These are phyloP conservation scores for Tinamus guttatus DNA, from an alignment of 2,113 vertebrate genomes.

Conservation along the genomic window DNA sequence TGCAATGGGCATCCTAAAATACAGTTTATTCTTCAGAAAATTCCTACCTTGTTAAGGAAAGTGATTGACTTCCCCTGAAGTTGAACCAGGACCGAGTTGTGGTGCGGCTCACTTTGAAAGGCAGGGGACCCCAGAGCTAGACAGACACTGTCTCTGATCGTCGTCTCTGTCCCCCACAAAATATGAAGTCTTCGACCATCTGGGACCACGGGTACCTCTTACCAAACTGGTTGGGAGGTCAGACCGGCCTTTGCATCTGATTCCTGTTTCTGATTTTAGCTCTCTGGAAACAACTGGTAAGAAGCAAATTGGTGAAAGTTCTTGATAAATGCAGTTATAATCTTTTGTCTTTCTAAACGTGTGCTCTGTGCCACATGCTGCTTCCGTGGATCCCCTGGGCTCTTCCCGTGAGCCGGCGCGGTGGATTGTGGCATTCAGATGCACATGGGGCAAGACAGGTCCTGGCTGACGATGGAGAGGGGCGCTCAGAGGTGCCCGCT, in stretches of 20 bases:
- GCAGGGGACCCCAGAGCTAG: not conserved
- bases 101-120: not conserved
- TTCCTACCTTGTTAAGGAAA: not conserved
- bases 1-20: not conserved
- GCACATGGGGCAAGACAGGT: fast-evolving
- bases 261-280: not conserved
- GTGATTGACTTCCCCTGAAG: not conserved
- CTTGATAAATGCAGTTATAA: not conserved
- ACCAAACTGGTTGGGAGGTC: fast-evolving
- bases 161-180: not conserved
- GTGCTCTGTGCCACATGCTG: not conserved
- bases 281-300: not conserved
- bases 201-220: not conserved
- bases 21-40: not conserved
- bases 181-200: not conserved
- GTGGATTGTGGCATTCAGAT: fast-evolving
- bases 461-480: not conserved
- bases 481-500: not conserved
- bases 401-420: not conserved
- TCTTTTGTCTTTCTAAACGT: not conserved
- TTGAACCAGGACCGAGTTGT: fast-evolving
- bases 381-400: not conserved
- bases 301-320: not conserved
- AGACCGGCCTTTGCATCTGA: not conserved
- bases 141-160: fast-evolving